Conservation (phyloP, 2,113 vertebrate genomes). For the Azemiops feae region DNA sequence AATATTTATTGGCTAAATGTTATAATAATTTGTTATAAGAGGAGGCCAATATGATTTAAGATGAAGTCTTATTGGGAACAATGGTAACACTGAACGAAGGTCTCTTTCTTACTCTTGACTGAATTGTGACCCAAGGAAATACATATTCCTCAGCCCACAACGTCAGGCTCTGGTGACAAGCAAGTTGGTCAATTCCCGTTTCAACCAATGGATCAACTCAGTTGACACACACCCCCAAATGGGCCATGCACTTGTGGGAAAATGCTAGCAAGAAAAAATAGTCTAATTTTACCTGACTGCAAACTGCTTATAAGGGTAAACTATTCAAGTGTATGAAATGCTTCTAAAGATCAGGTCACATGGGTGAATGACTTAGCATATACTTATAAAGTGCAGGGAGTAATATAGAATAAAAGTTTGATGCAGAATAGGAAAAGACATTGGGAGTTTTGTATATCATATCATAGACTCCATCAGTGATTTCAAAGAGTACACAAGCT, state of each 20-base stretch:
- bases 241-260: background rate
- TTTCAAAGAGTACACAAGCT: background rate
- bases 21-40: background rate
- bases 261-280: background rate
- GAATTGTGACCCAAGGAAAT: background rate
- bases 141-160: background rate
- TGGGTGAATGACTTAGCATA: background rate
- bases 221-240: background rate
- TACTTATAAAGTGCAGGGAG: background rate
- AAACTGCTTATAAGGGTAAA: conserved; percentile 20
- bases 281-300: background rate
- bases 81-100: background rate
- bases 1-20: background rate
- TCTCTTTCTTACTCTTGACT: background rate
- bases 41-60: background rate
- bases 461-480: background rate
- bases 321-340: background rate
- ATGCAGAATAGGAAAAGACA: background rate
- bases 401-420: background rate
- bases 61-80: background rate
- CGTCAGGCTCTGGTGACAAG: background rate
- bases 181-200: background rate
- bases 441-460: background rate
- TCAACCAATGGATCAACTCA: background rate
- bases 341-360: background rate